A percentile compares a stretch with the other conserved stretches of the same genome.
Conservation (phyloP, 2,888 invertebrate genomes). For the Amblyjoppa fuscipennis region DNA sequence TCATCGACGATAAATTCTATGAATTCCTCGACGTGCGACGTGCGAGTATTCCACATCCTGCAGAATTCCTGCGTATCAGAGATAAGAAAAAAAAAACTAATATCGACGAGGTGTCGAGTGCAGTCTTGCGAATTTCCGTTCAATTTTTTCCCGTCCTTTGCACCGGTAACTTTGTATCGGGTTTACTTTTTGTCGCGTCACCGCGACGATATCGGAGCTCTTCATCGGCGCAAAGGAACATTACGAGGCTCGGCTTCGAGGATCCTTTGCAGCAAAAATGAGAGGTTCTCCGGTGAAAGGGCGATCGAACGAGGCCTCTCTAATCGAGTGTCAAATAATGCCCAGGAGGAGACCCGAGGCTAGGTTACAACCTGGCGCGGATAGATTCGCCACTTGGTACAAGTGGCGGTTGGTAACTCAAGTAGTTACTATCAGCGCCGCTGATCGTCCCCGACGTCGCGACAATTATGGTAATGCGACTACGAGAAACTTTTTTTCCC, state of each 20-base stretch:
- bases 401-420: constrained; percentile 37
- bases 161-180: background rate
- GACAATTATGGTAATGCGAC: constrained; percentile 39
- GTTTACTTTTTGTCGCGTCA: background rate
- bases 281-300: constrained; percentile 32
- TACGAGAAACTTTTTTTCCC: background rate
- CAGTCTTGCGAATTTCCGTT: background rate
- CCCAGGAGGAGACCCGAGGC: constrained; percentile 6
- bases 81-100: background rate
- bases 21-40: background rate
- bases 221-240: constrained; percentile 7
- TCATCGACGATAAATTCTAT: background rate
- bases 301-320: constrained; percentile 50
- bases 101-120: background rate
- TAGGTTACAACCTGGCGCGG: background rate
- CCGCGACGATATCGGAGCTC: background rate
- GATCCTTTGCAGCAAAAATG: constrained; percentile 25
- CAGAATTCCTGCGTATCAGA: background rate
- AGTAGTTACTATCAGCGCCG: constrained; percentile 8
- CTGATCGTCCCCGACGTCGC: background rate
- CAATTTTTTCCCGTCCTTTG: background rate
- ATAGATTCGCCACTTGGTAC: constrained; percentile 26
- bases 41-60: background rate
- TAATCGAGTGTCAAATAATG: constrained; percentile 51
- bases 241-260: constrained; percentile 9